These are phyloP conservation scores for Watsonalla cultraria DNA, from an alignment of 2,888 invertebrate genomes.

Conservation along the genomic window DNA sequence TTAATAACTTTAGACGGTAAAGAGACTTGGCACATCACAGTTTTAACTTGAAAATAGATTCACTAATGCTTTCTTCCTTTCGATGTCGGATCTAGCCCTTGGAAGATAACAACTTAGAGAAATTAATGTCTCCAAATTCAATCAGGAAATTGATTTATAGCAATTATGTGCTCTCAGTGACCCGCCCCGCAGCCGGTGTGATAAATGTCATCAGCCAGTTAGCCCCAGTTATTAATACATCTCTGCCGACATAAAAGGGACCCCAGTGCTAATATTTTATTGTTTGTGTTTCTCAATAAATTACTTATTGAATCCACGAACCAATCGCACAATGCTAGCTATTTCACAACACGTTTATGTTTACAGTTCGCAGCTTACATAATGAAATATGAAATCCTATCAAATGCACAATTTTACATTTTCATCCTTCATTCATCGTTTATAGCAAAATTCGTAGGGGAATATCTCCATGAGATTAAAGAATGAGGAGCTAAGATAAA, in stretches of 20 bases:
- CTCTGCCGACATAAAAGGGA: background rate
- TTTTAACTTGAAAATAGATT: too few relatives aligned
- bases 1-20: too few relatives aligned
- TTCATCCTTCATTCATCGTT: too few relatives aligned
- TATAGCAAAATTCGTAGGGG: too few relatives aligned
- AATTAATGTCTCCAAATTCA: background rate
- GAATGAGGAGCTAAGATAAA: too few relatives aligned
- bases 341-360: conserved; percentile 1
- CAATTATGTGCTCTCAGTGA: background rate
- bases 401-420: background rate
- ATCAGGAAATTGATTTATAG: background rate
- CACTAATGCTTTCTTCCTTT: too few relatives aligned
- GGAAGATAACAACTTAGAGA: background rate
- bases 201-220: background rate
- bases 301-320: conserved; percentile 2
- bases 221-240: conserved; percentile 1
- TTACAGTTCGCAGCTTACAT: background rate
- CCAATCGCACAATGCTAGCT: conserved; percentile 1
- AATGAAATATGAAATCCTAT: background rate
- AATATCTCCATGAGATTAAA: too few relatives aligned
- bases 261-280: conserved; percentile 3
- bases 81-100: too few relatives aligned
- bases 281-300: conserved; percentile 4
- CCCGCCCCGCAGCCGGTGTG: background rate
- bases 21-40: too few relatives aligned